Conservation (phyloP, 2,113 vertebrate genomes). For the Xiphophorus maculatus region DNA sequence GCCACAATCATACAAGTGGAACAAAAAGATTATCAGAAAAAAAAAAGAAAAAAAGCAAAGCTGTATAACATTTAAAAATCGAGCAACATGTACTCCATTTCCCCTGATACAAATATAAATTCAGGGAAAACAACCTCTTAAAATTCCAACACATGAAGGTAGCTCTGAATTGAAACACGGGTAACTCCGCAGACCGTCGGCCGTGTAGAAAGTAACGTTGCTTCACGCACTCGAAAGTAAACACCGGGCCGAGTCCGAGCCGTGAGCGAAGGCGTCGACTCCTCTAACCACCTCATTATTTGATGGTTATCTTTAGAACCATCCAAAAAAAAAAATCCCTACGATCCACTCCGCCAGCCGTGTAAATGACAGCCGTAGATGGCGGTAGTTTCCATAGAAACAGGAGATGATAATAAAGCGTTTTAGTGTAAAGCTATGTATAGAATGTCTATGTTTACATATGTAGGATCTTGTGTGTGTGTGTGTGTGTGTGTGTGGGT, state of each 20-base stretch:
- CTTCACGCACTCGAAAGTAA: not conserved
- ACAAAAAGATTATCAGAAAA: not conserved
- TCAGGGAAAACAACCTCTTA: not conserved
- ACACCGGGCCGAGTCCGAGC: conserved; percentile 16
- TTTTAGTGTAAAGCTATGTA: conserved; percentile 70
- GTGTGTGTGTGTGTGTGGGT: conserved; percentile 12
- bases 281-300: conserved; percentile 60
- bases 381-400: conserved; percentile 67
- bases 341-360: conserved; percentile 57
- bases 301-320: conserved; percentile 54
- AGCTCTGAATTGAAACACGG: conserved; percentile 8
- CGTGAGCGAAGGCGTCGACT: conserved; percentile 24
- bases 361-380: conserved; percentile 55
- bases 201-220: not conserved
- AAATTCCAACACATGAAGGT: not conserved
- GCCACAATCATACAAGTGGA: not conserved
- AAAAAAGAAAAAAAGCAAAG: not conserved
- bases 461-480: not conserved
- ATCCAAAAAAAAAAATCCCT: conserved; percentile 57
- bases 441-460: conserved; percentile 47
- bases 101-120: not conserved
- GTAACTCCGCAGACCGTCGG: not conserved
- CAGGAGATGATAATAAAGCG: conserved; percentile 57
- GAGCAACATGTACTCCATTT: not conserved
- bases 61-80: conserved; percentile 2